Percentiles rank a stretch among this genome's conserved stretches.
phyloP scores from a whole-genome alignment of 2,888 invertebrate genomes.

The Hirtodrosophila confusa region DNA sequence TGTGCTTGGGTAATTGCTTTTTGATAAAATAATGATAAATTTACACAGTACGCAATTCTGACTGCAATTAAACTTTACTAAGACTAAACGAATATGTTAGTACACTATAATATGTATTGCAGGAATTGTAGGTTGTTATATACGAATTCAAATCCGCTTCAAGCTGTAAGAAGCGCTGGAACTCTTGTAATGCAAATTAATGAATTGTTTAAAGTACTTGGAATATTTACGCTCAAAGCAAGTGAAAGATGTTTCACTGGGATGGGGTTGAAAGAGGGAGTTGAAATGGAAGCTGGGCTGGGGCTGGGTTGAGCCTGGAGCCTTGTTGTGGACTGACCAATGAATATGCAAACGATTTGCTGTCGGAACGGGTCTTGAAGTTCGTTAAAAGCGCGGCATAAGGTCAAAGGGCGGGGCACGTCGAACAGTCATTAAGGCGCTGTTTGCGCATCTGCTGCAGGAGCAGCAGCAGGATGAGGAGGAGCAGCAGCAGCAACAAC shows the following conservation, averaged over 20 bases:
- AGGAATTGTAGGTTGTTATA: constrained; percentile 11
- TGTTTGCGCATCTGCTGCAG: constrained; percentile 41
- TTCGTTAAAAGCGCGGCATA: constrained; percentile 56
- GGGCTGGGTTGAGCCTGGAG: neutral
- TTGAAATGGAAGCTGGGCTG: neutral
- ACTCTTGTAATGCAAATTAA: constrained; percentile 68
- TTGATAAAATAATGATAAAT: too few relatives aligned
- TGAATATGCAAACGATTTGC: constrained; percentile 67
- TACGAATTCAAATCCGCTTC: constrained; percentile 3
- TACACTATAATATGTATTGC: constrained; percentile 17
- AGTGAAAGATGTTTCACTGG: constrained; percentile 24
- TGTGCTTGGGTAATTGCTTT: too few relatives aligned
- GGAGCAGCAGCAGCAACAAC: constrained; percentile 4
- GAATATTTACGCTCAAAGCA: constrained; percentile 69
- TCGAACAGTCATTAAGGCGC: constrained; percentile 64
- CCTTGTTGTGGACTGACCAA: constrained; percentile 49
- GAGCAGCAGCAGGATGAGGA: constrained; percentile 8
- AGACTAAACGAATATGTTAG: neutral
- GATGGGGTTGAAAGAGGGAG: neutral
- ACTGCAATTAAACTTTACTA: neutral
- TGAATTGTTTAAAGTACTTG: constrained; percentile 71
- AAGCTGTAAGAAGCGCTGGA: constrained; percentile 17
- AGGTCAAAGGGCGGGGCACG: constrained; percentile 58
- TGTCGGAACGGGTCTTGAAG: constrained; percentile 38
- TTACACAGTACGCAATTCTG: neutral